Base-by-base conservation (phyloP, 2,888 invertebrate species). In the Holacanthella duospinosa region DNA sequence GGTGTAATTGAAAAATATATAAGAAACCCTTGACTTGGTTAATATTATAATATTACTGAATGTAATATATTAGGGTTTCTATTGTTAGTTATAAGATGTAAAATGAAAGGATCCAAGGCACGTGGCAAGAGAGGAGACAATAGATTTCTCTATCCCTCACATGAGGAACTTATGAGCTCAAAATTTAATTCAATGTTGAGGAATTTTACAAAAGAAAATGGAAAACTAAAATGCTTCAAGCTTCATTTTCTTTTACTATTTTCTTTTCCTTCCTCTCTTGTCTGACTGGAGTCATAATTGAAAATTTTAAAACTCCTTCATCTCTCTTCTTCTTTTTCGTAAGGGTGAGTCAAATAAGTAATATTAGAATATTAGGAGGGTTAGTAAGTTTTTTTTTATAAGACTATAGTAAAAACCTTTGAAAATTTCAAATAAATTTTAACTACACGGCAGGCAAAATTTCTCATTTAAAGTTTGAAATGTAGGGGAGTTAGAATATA, bases 201-300 rank as follows among this genome's bases (percentile, higher is more conserved):
- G 48, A 48, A 48, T 48, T 48, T 21, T 21, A 48, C 48, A 48
- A 48, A 65, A 65, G 59, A 55, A 27, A 64, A 64, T 53, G 62
- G 59, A 62, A 64, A 65, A 63, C n/a, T n/a, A n/a, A n/a, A n/a
- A 56, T 62, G 62, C 60, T 65, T 55, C 55, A 55, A 65, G 62
- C 57, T 53, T 55, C 61, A 36, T 60, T 64, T 61, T 61, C 59
- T 59, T 55, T 29, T 16, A 9, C 36, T 16, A 36, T 36, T 36
- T 36, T 36, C 36, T 36, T 36, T 36, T 57, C 48, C 54, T 55
- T 54, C 54, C 43, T 60, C 60, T 60, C 29, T 60, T 25, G 54
- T 60, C 44, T 60, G 36, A 36, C 43, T 60, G 55, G 48, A 48
- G 21, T n/a, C 48, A 48, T 48, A n/a, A 48, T 48, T 48, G 48